Base-by-base conservation (phyloP, 2,888 invertebrate genomes). In the Bugula neritina region DNA sequence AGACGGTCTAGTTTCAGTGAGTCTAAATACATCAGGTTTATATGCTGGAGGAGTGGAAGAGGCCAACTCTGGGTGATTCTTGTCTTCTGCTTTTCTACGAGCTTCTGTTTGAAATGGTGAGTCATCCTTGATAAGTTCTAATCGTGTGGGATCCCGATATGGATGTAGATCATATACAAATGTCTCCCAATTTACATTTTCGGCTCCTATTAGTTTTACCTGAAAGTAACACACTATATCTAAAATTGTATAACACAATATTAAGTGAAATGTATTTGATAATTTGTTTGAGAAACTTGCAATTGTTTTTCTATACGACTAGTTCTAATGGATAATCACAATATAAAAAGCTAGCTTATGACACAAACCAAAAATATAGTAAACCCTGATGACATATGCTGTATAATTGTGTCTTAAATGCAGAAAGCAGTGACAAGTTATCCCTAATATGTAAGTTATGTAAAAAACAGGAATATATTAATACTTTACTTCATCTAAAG, bases 121-220 rank as follows among this genome's bases (percentile, higher is more conserved):
- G 10, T 78, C 79, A 73, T 81, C 81, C 31, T 76, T 75, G 1
- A 81, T 74, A 72, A 78, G 73, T 31, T 76, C 75, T 27, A 78
- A 74, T 2, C 81, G 72, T 0, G 78, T 72, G 1, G 77, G 75
- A 73, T 81, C 78, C 69, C 81, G 72, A 70, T 80, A 80, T 1
- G 82, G 82, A 72, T 82, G 82, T 29, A 83, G 74, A 43, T 79
- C 76, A 34, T 77, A 74, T 3, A 83, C 78, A 75, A 83, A 82
- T 23, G 82, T 79, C 74, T 82, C 82, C 83, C 83, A 83, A 74
- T 82, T 79, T 2, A 83, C 78, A 71, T 81, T 80, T 29, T 80
- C 78, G 23, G 79, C 72, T 25, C 82, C 82, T n/a, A 79, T 75
- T 27, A 78, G 76, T 71, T 78, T 78, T 27, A 82, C 79, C 63